Evolutionary conservation across 2,113 vertebrate genomes (phyloP).

Genomic region (Pyxicephalus adspersus): DNA sequence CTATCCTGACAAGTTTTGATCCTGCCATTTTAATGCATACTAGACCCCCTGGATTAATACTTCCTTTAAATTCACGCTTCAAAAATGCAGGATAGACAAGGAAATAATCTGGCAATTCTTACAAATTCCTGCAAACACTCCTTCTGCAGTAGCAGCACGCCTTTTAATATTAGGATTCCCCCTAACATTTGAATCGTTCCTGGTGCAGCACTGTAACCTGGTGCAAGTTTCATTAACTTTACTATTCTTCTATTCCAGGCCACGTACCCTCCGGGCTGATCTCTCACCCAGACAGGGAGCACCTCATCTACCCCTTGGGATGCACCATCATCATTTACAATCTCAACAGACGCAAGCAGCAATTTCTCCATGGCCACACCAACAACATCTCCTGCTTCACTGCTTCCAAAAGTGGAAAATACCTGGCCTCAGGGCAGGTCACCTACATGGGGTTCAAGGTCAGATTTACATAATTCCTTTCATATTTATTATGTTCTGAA

Average conservation of each 20-base stretch:
- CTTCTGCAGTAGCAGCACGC: too few relatives aligned
- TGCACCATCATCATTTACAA: constrained; percentile 80
- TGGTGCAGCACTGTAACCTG: too few relatives aligned
- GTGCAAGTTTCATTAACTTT: too few relatives aligned
- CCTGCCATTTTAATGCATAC: too few relatives aligned
- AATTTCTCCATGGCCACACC: constrained; percentile 84
- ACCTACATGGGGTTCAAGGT: constrained; percentile 89
- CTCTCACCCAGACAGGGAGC: constrained; percentile 81
- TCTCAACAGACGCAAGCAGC: constrained; percentile 75
- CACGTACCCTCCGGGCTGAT: constrained; percentile 78
- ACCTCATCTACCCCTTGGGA: constrained; percentile 87
- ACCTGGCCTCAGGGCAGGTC: constrained; percentile 87
- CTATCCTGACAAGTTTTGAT: too few relatives aligned
- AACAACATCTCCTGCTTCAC: constrained; percentile 84
- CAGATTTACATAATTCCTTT: neutral
- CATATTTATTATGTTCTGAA: neutral
- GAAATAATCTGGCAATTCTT: too few relatives aligned
- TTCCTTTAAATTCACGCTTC: too few relatives aligned
- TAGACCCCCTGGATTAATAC: too few relatives aligned
- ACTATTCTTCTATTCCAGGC: constrained; percentile 66
- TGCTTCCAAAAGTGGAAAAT: constrained; percentile 77
- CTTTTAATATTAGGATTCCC: too few relatives aligned
- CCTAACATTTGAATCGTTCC: too few relatives aligned
- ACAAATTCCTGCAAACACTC: too few relatives aligned
- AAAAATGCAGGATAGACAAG: too few relatives aligned